A percentile compares a stretch with the other conserved stretches of the same genome.
These are phyloP conservation scores for Poecile atricapillus DNA, from an alignment of 2,113 vertebrate genomes.

Conservation along the genomic window DNA sequence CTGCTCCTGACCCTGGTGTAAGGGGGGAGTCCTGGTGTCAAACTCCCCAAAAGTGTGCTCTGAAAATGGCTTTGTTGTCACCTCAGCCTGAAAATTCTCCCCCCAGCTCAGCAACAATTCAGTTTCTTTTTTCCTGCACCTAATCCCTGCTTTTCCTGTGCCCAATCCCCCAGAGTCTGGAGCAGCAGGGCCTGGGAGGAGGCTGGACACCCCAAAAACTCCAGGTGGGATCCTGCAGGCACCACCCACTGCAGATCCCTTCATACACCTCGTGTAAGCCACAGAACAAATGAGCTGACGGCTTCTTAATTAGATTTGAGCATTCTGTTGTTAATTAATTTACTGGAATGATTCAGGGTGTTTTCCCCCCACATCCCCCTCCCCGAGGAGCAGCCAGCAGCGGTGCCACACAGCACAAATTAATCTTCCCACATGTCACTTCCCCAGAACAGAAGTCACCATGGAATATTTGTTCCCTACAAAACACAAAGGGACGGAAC, in stretches of 20 bases:
- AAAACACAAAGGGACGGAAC: fast-evolving
- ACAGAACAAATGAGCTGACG: not conserved
- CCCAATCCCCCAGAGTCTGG: not conserved
- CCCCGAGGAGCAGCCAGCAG: not conserved
- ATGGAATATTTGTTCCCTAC: not conserved
- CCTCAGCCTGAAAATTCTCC: not conserved
- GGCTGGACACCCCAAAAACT: not conserved
- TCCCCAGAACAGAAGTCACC: not conserved
- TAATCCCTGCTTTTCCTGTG: not conserved
- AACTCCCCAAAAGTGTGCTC: not conserved
- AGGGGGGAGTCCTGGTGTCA: not conserved
- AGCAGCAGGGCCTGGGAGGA: not conserved
- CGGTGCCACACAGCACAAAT: not conserved
- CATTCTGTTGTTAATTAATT: not conserved
- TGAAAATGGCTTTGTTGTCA: fast-evolving
- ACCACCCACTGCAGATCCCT: not conserved
- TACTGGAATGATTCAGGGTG: not conserved
- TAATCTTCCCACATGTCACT: not conserved
- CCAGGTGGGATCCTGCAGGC: fast-evolving
- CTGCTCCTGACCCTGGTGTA: not conserved
- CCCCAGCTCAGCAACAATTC: not conserved
- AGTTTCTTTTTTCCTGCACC: not conserved
- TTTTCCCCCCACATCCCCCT: not conserved
- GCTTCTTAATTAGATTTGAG: not conserved
- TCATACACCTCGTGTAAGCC: fast-evolving